phyloP scores from a whole-genome alignment of 2,797 vertebrate genomes.

The Schizopygopsis malacanthus region DNA sequence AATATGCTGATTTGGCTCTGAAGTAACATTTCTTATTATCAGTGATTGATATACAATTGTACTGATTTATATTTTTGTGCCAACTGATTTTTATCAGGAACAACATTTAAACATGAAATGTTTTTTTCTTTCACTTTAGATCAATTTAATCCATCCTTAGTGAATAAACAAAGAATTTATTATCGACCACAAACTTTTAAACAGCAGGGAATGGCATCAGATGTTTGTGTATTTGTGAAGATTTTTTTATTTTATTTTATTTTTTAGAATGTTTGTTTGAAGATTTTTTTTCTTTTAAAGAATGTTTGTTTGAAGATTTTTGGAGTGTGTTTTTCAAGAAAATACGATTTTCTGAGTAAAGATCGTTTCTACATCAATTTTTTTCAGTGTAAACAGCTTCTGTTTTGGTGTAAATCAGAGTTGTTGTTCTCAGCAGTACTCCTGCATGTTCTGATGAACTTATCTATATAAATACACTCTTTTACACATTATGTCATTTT shows the following conservation, averaged over 20 bases:
- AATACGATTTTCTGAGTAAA: not conserved
- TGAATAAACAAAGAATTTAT: too few species aligned
- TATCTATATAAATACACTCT: constrained; percentile 23
- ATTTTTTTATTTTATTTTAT: too few species aligned
- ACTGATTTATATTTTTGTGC: too few species aligned
- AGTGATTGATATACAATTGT: too few species aligned
- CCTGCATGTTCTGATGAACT: constrained; percentile 4
- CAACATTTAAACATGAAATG: too few species aligned
- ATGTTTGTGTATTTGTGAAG: not conserved
- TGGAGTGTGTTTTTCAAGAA: not conserved
- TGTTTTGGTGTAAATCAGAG: not conserved
- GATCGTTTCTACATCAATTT: not conserved
- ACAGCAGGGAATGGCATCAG: not conserved
- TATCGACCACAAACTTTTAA: not conserved
- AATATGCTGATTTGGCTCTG: too few species aligned
- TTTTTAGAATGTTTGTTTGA: not conserved
- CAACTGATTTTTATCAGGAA: too few species aligned
- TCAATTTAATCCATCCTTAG: not conserved
- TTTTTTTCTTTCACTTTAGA: too few species aligned
- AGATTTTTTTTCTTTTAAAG: not conserved
- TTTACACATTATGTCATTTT: not conserved
- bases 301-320: not conserved
- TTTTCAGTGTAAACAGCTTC: not conserved
- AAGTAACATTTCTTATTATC: too few species aligned
- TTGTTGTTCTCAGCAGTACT: constrained; percentile 1